Conservation (phyloP, 1,140 invertebrate genomes). For the Musca vetustissima region DNA sequence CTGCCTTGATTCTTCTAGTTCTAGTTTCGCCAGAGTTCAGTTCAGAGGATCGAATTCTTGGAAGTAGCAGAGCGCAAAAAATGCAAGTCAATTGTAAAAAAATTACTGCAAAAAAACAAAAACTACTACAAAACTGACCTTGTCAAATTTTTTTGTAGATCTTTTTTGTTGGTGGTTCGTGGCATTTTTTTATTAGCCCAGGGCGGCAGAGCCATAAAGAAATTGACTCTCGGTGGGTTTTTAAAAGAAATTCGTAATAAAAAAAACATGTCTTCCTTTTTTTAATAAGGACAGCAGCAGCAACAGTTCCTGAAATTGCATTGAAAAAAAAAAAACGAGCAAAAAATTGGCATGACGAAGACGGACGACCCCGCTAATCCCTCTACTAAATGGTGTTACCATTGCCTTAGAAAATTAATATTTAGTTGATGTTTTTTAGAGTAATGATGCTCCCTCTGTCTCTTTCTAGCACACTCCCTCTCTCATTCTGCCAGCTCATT, state of each 20-base stretch:
- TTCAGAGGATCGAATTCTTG: constrained; percentile 39
- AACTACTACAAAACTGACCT: constrained; percentile 9
- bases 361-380: too few species aligned
- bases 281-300: too few species aligned
- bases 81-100: background rate
- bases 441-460: too few species aligned
- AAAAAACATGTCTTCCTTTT: background rate
- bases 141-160: constrained; percentile 2
- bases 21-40: constrained; percentile 40
- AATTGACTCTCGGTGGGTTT: constrained; percentile 47
- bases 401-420: constrained; percentile 18
- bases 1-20: constrained; percentile 55
- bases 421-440: constrained; percentile 20
- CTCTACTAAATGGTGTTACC: background rate
- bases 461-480: too few species aligned
- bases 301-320: too few species aligned
- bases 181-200: too few species aligned
- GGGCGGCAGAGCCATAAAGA: constrained; percentile 33
- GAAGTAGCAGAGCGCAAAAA: constrained; percentile 33
- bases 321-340: too few species aligned
- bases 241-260: constrained; percentile 14
- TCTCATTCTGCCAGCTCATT: too few species aligned
- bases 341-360: background rate
- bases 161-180: background rate
- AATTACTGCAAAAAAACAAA: too few species aligned